phyloP scores from a whole-genome alignment of 2,113 vertebrate genomes.

The Amphilophus citrinellus region DNA sequence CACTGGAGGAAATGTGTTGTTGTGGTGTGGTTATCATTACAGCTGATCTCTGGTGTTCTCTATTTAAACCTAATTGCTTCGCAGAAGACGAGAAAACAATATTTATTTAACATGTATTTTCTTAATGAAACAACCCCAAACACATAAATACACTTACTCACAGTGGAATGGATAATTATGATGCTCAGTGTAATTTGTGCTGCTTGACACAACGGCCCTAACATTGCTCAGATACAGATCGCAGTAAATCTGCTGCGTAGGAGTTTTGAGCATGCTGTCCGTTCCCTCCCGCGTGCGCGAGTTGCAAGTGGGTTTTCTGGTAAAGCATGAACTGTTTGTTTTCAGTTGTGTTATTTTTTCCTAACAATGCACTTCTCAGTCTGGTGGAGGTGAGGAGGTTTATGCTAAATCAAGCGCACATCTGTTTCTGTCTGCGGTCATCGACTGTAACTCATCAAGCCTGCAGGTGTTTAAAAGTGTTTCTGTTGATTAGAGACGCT shows the following conservation, averaged over 20 bases:
- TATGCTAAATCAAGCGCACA: slow-evolving; percentile 13
- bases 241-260: slow-evolving; percentile 75
- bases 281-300: slow-evolving; percentile 30
- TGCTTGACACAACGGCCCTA: slow-evolving; percentile 20
- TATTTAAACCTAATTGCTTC: slow-evolving; percentile 10
- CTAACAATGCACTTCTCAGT: slow-evolving; percentile 16
- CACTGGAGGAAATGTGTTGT: background rate
- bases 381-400: slow-evolving; percentile 32
- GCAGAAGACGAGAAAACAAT: slow-evolving; percentile 28
- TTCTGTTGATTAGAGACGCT: slow-evolving; percentile 26
- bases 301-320: slow-evolving; percentile 34
- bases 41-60: slow-evolving; percentile 24
- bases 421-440: background rate
- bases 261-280: slow-evolving; percentile 54
- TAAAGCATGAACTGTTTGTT: slow-evolving; percentile 34
- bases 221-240: slow-evolving; percentile 39
- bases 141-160: background rate
- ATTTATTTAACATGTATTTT: slow-evolving; percentile 13
- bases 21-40: slow-evolving; percentile 28
- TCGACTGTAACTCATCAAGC: background rate
- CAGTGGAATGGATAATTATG: slow-evolving; percentile 4
- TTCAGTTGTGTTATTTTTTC: slow-evolving; percentile 25
- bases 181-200: slow-evolving; percentile 29
- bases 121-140: slow-evolving; percentile 8
- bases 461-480: background rate